These are phyloP conservation scores for Clupea harengus DNA, from an alignment of 2,113 vertebrate species.

Conservation along the genomic window DNA sequence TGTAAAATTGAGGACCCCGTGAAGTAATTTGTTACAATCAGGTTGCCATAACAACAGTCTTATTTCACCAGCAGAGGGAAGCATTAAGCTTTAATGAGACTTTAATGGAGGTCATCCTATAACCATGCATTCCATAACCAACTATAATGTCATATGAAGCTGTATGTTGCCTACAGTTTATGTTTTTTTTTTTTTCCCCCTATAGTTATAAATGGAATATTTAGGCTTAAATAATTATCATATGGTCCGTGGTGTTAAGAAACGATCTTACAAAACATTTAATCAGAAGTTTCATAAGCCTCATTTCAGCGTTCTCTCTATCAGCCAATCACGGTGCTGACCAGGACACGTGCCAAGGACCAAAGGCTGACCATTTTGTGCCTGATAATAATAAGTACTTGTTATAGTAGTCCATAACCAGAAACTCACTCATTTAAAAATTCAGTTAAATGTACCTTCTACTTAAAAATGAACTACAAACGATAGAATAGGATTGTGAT, in stretches of 20 bases:
- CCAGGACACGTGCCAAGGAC: conserved; percentile 6
- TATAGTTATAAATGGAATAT: no score
- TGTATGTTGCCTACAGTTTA: no score
- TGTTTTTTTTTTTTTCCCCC: no score
- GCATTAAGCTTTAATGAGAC: background rate
- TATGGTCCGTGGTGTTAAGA: no score
- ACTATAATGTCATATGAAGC: no score
- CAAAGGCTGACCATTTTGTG: background rate
- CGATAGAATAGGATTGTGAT: background rate
- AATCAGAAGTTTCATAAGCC: background rate
- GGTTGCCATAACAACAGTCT: background rate
- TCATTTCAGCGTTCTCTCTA: background rate
- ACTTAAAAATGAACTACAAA: background rate
- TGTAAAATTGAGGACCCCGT: no score
- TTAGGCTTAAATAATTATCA: no score
- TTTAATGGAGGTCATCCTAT: background rate
- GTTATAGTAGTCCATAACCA: background rate
- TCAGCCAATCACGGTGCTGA: background rate
- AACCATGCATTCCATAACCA: background rate
- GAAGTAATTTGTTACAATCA: no score
- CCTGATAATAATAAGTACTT: background rate
- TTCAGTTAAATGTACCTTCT: background rate
- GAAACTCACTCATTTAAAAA: background rate
- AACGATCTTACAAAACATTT: background rate
- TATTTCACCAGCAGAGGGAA: background rate